A percentile compares a stretch with the other conserved stretches of the same genome.
Evolutionary conservation across 2,888 invertebrate genomes (phyloP).

Genomic region (Resseliella maxima): DNA sequence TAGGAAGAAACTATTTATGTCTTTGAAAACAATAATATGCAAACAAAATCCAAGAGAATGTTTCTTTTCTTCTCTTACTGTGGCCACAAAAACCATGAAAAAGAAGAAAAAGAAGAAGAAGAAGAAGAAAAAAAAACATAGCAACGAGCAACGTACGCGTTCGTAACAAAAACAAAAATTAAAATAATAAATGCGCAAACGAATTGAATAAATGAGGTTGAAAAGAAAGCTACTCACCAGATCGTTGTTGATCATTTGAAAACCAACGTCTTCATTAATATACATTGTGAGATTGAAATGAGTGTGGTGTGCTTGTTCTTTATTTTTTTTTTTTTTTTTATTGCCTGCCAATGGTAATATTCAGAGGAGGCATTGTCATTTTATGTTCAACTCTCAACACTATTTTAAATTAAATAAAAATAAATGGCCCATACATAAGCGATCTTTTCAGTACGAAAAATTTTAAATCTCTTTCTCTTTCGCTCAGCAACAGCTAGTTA

Average conservation of each 20-base stretch:
- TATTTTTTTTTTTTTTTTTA: neutral
- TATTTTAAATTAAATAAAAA: constrained; percentile 20
- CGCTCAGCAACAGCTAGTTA: neutral
- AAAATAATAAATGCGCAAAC: constrained; percentile 39
- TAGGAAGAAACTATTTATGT: constrained; percentile 21
- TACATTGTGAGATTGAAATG: constrained; percentile 42
- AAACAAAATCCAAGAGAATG: neutral
- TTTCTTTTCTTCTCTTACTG: neutral
- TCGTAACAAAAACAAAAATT: neutral
- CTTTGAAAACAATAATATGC: neutral
- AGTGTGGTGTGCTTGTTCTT: neutral
- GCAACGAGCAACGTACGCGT: too few relatives aligned
- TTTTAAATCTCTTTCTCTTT: neutral
- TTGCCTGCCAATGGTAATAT: neutral
- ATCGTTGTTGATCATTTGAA: neutral
- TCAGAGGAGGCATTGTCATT: constrained; percentile 38
- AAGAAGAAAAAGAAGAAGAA: neutral
- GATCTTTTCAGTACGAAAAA: neutral
- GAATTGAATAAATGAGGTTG: constrained; percentile 45
- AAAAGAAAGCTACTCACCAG: constrained; percentile 20
- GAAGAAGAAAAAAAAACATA: too few relatives aligned
- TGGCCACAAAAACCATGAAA: neutral
- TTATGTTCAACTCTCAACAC: neutral
- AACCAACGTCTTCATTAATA: constrained; percentile 40
- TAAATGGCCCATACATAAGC: neutral